Evolutionary conservation across 2,797 vertebrate genomes (phyloP).

Genomic region (Paratrypauchen microcephalus): DNA sequence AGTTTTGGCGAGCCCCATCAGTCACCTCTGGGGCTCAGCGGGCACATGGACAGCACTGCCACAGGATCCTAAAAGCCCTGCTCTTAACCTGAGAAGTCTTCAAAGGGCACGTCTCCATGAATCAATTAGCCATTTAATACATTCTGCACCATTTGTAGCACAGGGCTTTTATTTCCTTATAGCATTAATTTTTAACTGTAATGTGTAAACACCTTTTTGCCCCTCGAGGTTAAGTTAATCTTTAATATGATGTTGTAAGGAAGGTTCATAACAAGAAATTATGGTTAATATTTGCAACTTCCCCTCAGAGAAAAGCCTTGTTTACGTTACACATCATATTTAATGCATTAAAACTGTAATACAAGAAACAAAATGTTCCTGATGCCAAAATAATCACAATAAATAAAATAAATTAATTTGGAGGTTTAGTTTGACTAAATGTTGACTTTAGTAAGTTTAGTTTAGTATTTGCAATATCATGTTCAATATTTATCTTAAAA

Average conservation of each 20-base stretch:
- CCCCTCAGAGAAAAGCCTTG: background rate
- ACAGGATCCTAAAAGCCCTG: constrained; percentile 43
- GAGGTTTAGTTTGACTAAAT: no score
- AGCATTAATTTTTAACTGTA: constrained; percentile 56
- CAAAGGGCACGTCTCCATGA: constrained; percentile 48
- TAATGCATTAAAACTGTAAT: no score
- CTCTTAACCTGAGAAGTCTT: constrained; percentile 45
- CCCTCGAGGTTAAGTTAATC: constrained; percentile 50
- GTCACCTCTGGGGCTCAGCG: constrained; percentile 33
- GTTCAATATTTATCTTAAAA: no score
- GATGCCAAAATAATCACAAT: background rate
- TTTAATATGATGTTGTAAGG: constrained; percentile 51
- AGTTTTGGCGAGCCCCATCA: background rate
- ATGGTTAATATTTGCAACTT: background rate
- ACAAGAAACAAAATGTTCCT: background rate
- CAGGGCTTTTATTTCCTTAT: constrained; percentile 24
- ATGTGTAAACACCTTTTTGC: constrained; percentile 20
- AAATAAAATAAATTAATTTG: no score
- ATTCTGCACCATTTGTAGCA: constrained; percentile 27
- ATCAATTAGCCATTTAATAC: constrained; percentile 50
- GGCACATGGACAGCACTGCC: constrained; percentile 26
- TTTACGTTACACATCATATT: no score
- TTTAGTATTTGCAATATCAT: no score
- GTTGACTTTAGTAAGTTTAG: no score
- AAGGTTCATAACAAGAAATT: constrained; percentile 22